A percentile compares a stretch with the other conserved stretches of the same genome.
Evolutionary conservation across 53 echinoderm and acorn worm species (phyloP).

Genomic region (Antedon mediterranea): DNA sequence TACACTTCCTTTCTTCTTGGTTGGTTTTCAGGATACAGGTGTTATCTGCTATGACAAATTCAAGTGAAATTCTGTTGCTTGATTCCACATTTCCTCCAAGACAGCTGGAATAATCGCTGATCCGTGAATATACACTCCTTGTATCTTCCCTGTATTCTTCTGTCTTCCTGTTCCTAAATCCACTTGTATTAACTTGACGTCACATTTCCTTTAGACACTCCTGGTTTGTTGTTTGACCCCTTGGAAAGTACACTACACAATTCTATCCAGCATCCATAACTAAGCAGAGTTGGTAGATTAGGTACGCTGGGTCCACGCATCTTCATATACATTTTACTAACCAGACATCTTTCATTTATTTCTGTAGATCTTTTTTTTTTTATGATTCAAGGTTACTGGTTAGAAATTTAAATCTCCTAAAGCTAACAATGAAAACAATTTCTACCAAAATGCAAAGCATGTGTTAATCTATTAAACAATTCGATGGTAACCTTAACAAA

Average conservation of each 20-base stretch:
- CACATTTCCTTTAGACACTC: neutral
- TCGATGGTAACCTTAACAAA: no score
- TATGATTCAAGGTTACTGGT: no score
- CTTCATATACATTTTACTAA: no score
- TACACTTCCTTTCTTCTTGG: neutral
- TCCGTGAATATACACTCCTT: neutral
- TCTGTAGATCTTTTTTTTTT: no score
- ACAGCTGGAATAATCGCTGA: neutral
- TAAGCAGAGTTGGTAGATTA: no score
- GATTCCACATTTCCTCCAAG: neutral
- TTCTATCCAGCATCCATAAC: no score
- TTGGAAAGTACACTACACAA: neutral
- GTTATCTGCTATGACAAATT: neutral
- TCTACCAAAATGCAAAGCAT: no score
- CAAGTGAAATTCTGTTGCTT: neutral
- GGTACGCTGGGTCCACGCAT: no score
- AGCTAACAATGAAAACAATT: no score
- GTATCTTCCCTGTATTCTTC: neutral
- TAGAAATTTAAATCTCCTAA: no score
- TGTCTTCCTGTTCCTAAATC: neutral
- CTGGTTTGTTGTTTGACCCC: neutral
- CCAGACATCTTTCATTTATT: no score
- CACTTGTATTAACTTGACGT: neutral
- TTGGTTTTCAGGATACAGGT: neutral
- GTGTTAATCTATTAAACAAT: no score